These are phyloP conservation scores for Porites australiensis DNA, from an alignment of 64 coral and sea anemone species.

Conservation along the genomic window DNA sequence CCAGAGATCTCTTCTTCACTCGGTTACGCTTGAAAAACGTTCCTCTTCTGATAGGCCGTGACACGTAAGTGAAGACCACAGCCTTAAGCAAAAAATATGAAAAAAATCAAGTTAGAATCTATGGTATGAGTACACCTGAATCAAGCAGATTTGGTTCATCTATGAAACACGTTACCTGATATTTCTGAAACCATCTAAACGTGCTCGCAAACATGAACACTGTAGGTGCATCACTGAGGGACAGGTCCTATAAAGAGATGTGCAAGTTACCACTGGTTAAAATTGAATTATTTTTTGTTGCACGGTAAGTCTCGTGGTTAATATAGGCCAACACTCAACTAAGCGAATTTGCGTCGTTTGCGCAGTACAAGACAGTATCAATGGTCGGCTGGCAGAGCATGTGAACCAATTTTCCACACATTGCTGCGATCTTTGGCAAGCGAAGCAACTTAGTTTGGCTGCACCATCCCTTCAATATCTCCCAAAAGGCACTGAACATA, in stretches of 20 bases:
- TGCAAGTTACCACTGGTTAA: background rate
- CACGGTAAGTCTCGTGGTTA: too few species aligned
- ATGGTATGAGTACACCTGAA: background rate
- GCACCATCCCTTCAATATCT: too few species aligned
- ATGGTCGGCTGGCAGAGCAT: too few species aligned
- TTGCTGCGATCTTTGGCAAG: too few species aligned
- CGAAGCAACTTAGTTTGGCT: too few species aligned
- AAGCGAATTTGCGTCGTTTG: too few species aligned
- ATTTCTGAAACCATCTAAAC: slow-evolving; percentile 98
- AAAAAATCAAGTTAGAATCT: background rate
- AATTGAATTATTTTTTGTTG: too few species aligned
- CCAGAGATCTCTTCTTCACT: slow-evolving; percentile 70
- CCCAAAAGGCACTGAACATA: too few species aligned
- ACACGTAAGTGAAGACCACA: slow-evolving; percentile 82
- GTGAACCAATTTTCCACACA: too few species aligned
- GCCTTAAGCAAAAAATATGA: slow-evolving; percentile 54
- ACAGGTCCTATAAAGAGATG: slow-evolving; percentile 19
- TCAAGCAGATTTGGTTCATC: background rate
- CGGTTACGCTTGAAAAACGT: slow-evolving; percentile 67
- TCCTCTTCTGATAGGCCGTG: slow-evolving; percentile 93
- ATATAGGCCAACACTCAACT: too few species aligned
- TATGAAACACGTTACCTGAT: slow-evolving; percentile 63
- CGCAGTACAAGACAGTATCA: too few species aligned
- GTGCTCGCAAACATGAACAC: slow-evolving; percentile 93
- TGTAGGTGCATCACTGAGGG: slow-evolving; percentile 72